Percentiles rank a stretch among this genome's conserved stretches.
Evolutionary conservation across 2,797 vertebrate species (phyloP).

Genomic region (Cygnus olor): DNA sequence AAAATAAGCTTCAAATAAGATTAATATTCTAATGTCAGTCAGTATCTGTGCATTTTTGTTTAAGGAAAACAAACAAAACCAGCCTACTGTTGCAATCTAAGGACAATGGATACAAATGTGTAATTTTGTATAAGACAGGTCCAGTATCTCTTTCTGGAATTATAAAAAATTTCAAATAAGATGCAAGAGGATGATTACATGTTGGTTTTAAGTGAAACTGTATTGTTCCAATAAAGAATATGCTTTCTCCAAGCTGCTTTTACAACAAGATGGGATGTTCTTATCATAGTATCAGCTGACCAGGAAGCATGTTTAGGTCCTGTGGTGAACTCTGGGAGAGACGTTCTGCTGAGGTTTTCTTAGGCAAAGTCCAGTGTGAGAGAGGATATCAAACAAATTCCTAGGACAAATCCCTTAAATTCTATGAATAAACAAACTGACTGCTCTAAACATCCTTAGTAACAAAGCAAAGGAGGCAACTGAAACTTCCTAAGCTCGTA

Average conservation of each 20-base stretch:
- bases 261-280: neutral
- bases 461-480: neutral
- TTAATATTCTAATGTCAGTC: neutral
- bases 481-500: neutral
- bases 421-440: neutral
- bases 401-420: neutral
- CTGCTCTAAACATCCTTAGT: neutral
- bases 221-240: neutral
- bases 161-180: neutral
- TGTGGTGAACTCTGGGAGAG: neutral
- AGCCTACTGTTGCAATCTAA: neutral
- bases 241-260: neutral
- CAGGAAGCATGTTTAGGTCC: neutral
- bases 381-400: neutral
- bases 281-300: neutral
- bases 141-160: neutral
- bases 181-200: neutral
- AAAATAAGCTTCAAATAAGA: neutral
- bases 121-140: neutral
- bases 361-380: neutral
- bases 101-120: neutral
- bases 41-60: neutral
- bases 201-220: neutral
- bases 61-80: neutral
- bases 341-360: neutral